Evolutionary conservation across 2,113 vertebrate species (phyloP).

Genomic region (Alces alces): DNA sequence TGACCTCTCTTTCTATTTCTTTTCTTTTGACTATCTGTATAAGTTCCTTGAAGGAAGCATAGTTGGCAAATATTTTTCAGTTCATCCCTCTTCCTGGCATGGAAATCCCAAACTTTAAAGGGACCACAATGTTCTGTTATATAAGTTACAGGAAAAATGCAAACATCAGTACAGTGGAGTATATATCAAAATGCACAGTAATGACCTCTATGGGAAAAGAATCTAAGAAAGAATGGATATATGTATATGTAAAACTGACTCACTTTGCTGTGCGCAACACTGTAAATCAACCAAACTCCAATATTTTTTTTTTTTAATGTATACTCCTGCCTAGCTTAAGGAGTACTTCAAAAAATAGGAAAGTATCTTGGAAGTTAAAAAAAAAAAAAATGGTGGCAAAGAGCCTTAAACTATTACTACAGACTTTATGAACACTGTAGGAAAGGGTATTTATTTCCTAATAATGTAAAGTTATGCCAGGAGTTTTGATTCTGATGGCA

Average conservation of each 20-base stretch:
- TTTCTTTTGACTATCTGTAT: not conserved
- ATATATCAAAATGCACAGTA: not conserved
- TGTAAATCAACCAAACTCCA: not conserved
- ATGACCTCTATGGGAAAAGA: not conserved
- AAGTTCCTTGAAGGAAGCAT: not conserved
- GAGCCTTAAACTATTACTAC: not conserved
- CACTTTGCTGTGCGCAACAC: not conserved
- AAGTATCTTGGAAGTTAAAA: not conserved
- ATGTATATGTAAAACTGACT: not conserved
- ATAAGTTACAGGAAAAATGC: not conserved
- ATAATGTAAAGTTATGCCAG: not conserved
- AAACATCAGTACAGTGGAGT: not conserved
- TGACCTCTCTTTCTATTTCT: not conserved
- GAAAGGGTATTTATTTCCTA: not conserved
- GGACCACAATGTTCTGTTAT: rapidly evolving
- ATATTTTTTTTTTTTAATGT: not conserved
- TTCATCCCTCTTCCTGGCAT: not conserved
- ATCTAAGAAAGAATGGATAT: not conserved
- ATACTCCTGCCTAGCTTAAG: not conserved
- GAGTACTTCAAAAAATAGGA: not conserved
- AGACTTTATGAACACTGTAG: not conserved
- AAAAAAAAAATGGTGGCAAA: not conserved
- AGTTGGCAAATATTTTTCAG: not conserved
- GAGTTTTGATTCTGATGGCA: not conserved
- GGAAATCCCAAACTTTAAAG: not conserved